Percentiles rank a stretch among this genome's conserved stretches.
Evolutionary conservation across 2,888 invertebrate genomes (phyloP).

Genomic region (Chloroclystis v-ata): DNA sequence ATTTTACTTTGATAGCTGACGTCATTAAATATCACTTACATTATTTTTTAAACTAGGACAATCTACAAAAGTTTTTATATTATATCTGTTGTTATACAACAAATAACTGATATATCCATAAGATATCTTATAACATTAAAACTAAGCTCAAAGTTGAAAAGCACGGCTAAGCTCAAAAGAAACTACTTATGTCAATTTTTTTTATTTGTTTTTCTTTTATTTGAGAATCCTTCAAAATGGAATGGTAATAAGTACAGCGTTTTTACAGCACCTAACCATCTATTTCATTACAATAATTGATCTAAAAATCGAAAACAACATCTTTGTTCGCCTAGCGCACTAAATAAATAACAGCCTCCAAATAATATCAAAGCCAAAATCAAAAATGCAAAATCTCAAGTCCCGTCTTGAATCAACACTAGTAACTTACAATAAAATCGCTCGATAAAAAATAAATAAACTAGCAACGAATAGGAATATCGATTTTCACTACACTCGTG

Average conservation of each 20-base stretch:
- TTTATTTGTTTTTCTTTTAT: not conserved
- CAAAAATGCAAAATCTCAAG: slow-evolving; percentile 6
- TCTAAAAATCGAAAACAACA: slow-evolving; percentile 9
- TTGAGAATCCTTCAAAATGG: slow-evolving; percentile 1
- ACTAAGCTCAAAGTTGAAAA: slow-evolving; percentile 1
- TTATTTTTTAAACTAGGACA: no score
- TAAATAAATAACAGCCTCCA: slow-evolving; percentile 6
- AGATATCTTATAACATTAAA: not conserved
- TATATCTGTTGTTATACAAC: slow-evolving; percentile 1
- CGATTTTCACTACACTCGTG: slow-evolving; percentile 32
- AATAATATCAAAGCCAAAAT: slow-evolving; percentile 6
- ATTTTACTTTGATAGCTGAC: not conserved
- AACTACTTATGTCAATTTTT: not conserved
- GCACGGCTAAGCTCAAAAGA: slow-evolving; percentile 3
- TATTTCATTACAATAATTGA: not conserved
- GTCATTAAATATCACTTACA: not conserved
- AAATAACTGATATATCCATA: not conserved
- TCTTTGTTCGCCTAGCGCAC: slow-evolving; percentile 9
- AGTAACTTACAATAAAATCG: slow-evolving; percentile 22
- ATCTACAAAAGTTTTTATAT: no score
- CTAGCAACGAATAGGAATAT: slow-evolving; percentile 47
- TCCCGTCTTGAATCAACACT: slow-evolving; percentile 14
- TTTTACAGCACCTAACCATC: slow-evolving; percentile 8
- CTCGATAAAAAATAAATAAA: slow-evolving; percentile 25
- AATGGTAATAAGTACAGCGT: slow-evolving; percentile 3